Conservation (phyloP, 2,113 vertebrate species). For the Xerus inauris region DNA sequence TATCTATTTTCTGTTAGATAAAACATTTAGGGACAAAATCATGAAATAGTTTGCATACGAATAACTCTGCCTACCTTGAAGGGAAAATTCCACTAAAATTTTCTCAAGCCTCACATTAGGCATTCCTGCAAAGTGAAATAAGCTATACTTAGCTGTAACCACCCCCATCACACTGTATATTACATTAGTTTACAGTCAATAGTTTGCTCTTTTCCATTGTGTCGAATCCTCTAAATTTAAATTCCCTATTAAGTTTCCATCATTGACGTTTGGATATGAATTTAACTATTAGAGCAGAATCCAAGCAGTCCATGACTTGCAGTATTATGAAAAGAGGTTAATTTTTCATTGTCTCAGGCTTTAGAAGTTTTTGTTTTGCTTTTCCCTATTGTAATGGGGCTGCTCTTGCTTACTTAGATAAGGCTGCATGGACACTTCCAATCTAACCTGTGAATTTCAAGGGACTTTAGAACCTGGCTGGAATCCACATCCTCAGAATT, state of each 20-base stretch:
- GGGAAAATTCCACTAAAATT: neutral
- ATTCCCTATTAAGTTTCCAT: neutral
- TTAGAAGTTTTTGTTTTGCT: conserved; percentile 64
- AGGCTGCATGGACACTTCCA: conserved; percentile 75
- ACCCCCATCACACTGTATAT: neutral
- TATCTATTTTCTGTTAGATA: neutral
- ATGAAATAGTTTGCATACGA: conserved; percentile 9
- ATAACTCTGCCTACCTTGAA: neutral
- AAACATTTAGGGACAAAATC: neutral
- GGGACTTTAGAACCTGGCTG: conserved; percentile 70
- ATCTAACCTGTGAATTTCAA: conserved; percentile 79
- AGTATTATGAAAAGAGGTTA: conserved; percentile 76
- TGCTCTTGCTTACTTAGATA: conserved; percentile 68
- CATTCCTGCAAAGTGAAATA: neutral
- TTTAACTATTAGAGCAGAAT: conserved; percentile 1
- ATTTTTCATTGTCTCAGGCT: conserved; percentile 77
- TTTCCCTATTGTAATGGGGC: conserved; percentile 16
- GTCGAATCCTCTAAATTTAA: neutral
- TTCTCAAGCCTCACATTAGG: neutral
- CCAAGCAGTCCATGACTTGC: neutral
- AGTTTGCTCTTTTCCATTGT: neutral
- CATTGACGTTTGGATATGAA: neutral
- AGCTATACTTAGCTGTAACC: neutral
- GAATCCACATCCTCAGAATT: conserved; percentile 75
- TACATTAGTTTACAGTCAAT: neutral